Base-by-base conservation (phyloP, 2,888 invertebrate genomes). In the Tanytarsus gracilentus region DNA sequence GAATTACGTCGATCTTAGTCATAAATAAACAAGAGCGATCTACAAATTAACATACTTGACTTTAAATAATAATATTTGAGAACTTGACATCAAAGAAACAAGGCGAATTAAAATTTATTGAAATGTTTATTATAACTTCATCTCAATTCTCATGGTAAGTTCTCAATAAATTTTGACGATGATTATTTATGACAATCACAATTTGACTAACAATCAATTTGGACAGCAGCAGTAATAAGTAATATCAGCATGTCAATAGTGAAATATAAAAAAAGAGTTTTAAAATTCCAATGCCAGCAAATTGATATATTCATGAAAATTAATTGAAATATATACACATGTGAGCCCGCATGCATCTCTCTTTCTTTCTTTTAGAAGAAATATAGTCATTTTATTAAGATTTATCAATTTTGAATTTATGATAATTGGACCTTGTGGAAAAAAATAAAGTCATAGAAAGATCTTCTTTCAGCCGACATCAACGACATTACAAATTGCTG, bases 331-430 rank as follows among this genome's bases (percentile, higher is more conserved):
- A 44, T 44, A 44, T 44, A 36, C 36, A 36, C 36, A 16, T 14
- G 16, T 36, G 36, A 36, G 36, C 16, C 40, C 21, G 18, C 9
- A 14, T 16, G 40, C n/a, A n/a, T n/a, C n/a, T n/a, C n/a, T n/a
- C n/a, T n/a, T n/a, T n/a, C n/a, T n/a, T n/a, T n/a, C n/a, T n/a
- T n/a, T n/a, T 23, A 8, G 18, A 44, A 44, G 44, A 44, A 44
- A 44, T 44, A 44, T 27, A 16, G 51, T 36, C 14, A 53, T 53
- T 53, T 53, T 53, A 53, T 53, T 33, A 53, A 36, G 53, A 53
- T 53, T 53, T 53, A 53, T 53, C 53, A 53, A 36, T 53, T 53
- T 53, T 23, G 36, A 53, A 53, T 53, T 53, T 53, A 53, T 53
- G 25, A 53, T 53, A 53, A 53, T 53, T 53, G 53, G 53, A 18